phyloP scores from a whole-genome alignment of 2,888 invertebrate species.

The Lepidocyrtinus sp. region DNA sequence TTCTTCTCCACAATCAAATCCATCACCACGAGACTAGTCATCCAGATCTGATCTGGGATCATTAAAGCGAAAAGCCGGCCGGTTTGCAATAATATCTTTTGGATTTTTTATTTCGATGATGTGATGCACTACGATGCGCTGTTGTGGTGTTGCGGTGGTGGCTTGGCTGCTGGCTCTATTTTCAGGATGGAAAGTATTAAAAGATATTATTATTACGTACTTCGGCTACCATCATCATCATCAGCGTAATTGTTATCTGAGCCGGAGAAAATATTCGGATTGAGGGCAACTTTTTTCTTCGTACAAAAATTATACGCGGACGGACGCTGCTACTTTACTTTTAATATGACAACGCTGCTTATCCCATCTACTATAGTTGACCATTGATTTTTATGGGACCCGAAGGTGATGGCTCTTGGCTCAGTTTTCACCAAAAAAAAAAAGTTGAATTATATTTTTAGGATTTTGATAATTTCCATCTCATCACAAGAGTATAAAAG shows the following conservation, averaged over 20 bases:
- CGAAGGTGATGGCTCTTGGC: constrained; percentile 18
- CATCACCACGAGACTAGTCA: constrained; percentile 56
- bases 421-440: constrained; percentile 1
- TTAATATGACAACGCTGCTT: not conserved
- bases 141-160: not conserved
- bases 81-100: constrained; percentile 26
- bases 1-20: constrained; percentile 51
- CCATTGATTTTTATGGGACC: constrained; percentile 10
- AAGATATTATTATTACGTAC: constrained; percentile 8
- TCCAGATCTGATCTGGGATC: constrained; percentile 25
- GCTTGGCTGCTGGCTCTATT: constrained; percentile 16
- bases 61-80: constrained; percentile 22
- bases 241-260: constrained; percentile 9
- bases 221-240: constrained; percentile 15
- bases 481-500: constrained; percentile 12
- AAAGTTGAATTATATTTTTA: not conserved
- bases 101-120: not conserved
- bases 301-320: too few species aligned
- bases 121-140: not conserved
- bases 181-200: constrained; percentile 13
- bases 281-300: constrained; percentile 11
- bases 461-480: not conserved
- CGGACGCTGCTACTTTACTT: not conserved
- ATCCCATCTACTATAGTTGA: not conserved
- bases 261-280: constrained; percentile 1